These are phyloP conservation scores for Anas georgica DNA, from an alignment of 2,797 vertebrate species.

Conservation along the genomic window DNA sequence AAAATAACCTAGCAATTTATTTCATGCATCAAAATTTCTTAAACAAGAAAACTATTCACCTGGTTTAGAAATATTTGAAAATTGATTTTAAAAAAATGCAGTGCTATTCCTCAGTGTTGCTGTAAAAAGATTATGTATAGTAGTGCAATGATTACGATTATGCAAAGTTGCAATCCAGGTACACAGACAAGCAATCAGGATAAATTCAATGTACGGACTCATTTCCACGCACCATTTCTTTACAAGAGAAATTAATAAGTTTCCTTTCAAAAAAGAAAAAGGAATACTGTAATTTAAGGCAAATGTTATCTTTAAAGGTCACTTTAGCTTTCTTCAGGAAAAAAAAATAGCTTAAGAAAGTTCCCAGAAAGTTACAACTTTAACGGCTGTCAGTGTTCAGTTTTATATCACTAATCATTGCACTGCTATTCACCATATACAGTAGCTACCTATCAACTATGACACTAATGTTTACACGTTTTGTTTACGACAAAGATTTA, in stretches of 20 bases:
- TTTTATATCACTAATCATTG: constrained; percentile 14
- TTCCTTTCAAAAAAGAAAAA: background rate
- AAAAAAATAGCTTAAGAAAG: constrained; percentile 11
- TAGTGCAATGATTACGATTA: constrained; percentile 21
- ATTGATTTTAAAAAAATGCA: constrained; percentile 29
- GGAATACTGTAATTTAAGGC: constrained; percentile 25
- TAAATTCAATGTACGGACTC: background rate
- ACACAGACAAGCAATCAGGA: background rate
- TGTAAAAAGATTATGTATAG: constrained; percentile 26
- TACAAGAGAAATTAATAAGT: background rate
- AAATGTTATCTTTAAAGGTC: constrained; percentile 60
- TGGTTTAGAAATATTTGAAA: constrained; percentile 46
- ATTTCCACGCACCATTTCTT: background rate
- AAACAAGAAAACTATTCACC: constrained; percentile 57
- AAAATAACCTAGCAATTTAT: constrained; percentile 49
- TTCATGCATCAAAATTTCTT: constrained; percentile 48
- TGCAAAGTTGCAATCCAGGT: background rate
- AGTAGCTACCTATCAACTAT: background rate
- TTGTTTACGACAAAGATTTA: constrained; percentile 32
- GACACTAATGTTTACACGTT: background rate
- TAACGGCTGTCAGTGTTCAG: background rate
- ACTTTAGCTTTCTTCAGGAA: constrained; percentile 49
- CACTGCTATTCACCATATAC: constrained; percentile 26
- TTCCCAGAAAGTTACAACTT: background rate
- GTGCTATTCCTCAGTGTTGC: constrained; percentile 58